Evolutionary conservation across 1,140 invertebrate genomes (phyloP).

Genomic region (Drosophila ananassae): DNA sequence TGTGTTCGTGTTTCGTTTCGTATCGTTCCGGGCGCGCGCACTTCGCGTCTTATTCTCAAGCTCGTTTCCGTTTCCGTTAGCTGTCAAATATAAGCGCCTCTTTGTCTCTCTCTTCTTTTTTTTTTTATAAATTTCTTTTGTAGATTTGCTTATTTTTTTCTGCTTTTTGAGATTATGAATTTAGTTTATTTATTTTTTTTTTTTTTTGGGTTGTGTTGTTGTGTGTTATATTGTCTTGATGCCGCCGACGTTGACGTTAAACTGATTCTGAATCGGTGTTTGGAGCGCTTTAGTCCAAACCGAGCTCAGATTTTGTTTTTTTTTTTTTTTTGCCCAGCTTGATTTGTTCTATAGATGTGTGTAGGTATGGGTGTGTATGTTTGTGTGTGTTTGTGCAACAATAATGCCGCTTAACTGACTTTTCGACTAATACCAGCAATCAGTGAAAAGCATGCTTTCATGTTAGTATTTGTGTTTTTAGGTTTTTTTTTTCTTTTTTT

Average conservation of each 20-base stretch:
- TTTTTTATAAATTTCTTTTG: neutral
- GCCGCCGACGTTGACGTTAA: slow-evolving; percentile 81
- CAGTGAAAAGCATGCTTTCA: slow-evolving; percentile 43
- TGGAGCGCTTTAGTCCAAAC: slow-evolving; percentile 74
- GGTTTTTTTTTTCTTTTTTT: slow-evolving; percentile 12
- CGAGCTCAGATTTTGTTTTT: slow-evolving; percentile 48
- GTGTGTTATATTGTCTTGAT: slow-evolving; percentile 75
- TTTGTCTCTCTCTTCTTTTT: neutral
- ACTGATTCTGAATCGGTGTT: slow-evolving; percentile 80
- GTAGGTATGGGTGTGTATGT: neutral
- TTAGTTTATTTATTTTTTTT: slow-evolving; percentile 2
- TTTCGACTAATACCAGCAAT: slow-evolving; percentile 51
- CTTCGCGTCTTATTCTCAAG: slow-evolving; percentile 39
- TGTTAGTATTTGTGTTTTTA: slow-evolving; percentile 19
- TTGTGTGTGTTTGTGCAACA: slow-evolving; percentile 28
- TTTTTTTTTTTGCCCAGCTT: slow-evolving; percentile 50
- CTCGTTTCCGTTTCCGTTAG: slow-evolving; percentile 33
- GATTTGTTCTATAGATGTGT: slow-evolving; percentile 46
- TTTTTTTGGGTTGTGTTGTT: slow-evolving; percentile 30
- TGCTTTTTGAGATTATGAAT: slow-evolving; percentile 39
- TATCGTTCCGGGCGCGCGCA: neutral
- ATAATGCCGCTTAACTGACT: slow-evolving; percentile 67
- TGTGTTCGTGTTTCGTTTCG: slow-evolving; percentile 5
- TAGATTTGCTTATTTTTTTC: slow-evolving; percentile 31
- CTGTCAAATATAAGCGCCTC: neutral